Percentiles rank a stretch among this genome's conserved stretches.
phyloP scores from a whole-genome alignment of 2,113 vertebrate species.

The Rousettus leschenaultii region DNA sequence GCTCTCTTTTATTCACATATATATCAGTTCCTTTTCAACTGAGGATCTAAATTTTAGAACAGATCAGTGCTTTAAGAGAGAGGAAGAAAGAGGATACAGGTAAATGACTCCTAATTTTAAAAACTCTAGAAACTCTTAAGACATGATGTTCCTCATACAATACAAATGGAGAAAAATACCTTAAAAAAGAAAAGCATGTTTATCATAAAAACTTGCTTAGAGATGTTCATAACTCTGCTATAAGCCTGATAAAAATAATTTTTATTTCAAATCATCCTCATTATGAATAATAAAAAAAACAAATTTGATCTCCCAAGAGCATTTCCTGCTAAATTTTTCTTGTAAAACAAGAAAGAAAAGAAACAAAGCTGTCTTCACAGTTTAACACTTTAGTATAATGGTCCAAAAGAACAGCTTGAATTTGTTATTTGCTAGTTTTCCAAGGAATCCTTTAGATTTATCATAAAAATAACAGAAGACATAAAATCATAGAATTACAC shows the following conservation, averaged over 20 bases:
- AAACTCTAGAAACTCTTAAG: not conserved
- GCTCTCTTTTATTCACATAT: not conserved
- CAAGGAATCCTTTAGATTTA: not conserved
- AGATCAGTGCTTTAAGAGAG: not conserved
- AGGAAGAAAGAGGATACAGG: not conserved
- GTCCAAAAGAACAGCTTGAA: not conserved
- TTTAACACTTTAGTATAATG: not conserved
- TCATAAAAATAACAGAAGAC: not conserved
- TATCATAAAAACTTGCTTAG: not conserved
- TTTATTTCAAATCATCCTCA: constrained; percentile 26
- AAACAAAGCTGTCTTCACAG: not conserved
- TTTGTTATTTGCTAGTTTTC: not conserved
- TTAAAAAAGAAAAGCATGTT: not conserved
- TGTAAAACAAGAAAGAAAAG: not conserved
- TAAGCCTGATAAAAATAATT: not conserved
- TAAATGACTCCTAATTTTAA: not conserved
- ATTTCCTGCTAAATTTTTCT: not conserved
- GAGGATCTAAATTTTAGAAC: constrained; percentile 21
- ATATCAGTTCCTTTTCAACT: not conserved
- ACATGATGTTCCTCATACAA: not conserved
- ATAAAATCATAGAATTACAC: not conserved
- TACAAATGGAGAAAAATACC: not conserved
- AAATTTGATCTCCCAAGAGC: not conserved
- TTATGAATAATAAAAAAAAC: constrained; percentile 1
- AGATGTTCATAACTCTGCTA: not conserved